Percentiles rank a stretch among this genome's conserved stretches.
phyloP scores from a whole-genome alignment of 2,797 vertebrate species.

The Alauda arvensis region DNA sequence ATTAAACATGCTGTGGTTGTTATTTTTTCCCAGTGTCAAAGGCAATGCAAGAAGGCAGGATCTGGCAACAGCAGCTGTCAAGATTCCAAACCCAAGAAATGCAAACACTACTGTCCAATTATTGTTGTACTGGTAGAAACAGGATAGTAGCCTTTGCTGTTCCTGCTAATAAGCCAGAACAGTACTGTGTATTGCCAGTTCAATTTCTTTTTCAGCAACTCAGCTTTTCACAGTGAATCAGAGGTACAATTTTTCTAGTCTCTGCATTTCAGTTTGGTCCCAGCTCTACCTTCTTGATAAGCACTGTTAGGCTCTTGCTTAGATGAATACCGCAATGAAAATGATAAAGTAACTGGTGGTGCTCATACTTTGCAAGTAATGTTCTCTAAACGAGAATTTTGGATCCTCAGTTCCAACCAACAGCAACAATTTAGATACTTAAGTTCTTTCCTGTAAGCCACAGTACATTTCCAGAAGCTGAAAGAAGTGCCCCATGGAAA shows the following conservation, averaged over 20 bases:
- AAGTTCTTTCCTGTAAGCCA: background rate
- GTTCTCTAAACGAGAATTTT: background rate
- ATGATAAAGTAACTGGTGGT: background rate
- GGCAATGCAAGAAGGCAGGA: slow-evolving; percentile 54
- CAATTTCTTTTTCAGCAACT: slow-evolving; percentile 32
- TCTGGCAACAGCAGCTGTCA: slow-evolving; percentile 40
- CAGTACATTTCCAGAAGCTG: background rate
- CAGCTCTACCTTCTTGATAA: background rate
- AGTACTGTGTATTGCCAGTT: slow-evolving; percentile 29
- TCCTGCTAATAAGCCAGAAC: slow-evolving; percentile 33
- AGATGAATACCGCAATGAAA: background rate
- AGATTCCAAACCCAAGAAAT: slow-evolving; percentile 58
- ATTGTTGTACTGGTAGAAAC: slow-evolving; percentile 37
- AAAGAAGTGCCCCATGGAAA: background rate
- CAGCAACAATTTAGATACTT: background rate
- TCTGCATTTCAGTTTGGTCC: background rate
- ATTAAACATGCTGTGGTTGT: slow-evolving; percentile 39
- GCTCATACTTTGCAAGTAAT: background rate
- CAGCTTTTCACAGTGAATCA: slow-evolving; percentile 2
- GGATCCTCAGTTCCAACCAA: background rate
- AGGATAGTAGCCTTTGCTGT: background rate
- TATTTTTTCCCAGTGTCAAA: slow-evolving; percentile 46
- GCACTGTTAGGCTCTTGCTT: background rate
- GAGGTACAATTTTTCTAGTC: background rate
- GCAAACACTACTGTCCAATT: slow-evolving; percentile 40